Percentiles rank a stretch among this genome's conserved stretches.
phyloP scores from a whole-genome alignment of 1,140 invertebrate genomes.

The Ceratoteleas bidentatus region DNA sequence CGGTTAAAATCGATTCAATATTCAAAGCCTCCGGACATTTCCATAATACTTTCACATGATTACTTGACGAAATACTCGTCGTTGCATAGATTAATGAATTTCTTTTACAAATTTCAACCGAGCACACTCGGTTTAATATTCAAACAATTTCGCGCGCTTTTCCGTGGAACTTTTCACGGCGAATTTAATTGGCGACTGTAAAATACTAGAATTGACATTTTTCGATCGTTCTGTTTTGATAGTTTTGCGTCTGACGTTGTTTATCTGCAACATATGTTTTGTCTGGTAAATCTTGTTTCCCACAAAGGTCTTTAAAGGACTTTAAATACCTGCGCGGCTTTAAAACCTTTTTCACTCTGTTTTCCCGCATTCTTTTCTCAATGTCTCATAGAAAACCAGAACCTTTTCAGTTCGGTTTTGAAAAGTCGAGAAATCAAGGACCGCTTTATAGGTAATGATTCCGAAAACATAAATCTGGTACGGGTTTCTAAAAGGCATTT shows the following conservation, averaged over 20 bases:
- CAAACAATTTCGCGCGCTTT: neutral
- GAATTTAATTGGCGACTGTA: too few species aligned
- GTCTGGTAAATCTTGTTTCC: neutral
- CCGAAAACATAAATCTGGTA: too few species aligned
- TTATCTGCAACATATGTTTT: neutral
- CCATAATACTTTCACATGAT: slow-evolving; percentile 30
- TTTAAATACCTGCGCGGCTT: neutral
- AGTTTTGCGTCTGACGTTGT: too few species aligned
- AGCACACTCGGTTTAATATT: neutral
- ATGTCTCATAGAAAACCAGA: too few species aligned
- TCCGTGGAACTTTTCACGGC: neutral
- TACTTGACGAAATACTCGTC: slow-evolving; percentile 10
- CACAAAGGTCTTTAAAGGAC: neutral
- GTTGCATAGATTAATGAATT: slow-evolving; percentile 7
- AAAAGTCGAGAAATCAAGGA: too few species aligned
- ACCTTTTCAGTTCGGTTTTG: too few species aligned
- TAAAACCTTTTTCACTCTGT: neutral
- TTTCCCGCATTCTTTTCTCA: neutral
- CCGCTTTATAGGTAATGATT: too few species aligned
- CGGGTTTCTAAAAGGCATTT: too few species aligned
- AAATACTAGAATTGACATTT: too few species aligned
- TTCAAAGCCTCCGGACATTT: slow-evolving; percentile 13
- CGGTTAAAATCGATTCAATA: slow-evolving; percentile 24
- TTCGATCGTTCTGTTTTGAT: too few species aligned
- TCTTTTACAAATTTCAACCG: slow-evolving; percentile 7